phyloP scores from a whole-genome alignment of 2,113 vertebrate genomes.

The Leucoraja erinaceus region DNA sequence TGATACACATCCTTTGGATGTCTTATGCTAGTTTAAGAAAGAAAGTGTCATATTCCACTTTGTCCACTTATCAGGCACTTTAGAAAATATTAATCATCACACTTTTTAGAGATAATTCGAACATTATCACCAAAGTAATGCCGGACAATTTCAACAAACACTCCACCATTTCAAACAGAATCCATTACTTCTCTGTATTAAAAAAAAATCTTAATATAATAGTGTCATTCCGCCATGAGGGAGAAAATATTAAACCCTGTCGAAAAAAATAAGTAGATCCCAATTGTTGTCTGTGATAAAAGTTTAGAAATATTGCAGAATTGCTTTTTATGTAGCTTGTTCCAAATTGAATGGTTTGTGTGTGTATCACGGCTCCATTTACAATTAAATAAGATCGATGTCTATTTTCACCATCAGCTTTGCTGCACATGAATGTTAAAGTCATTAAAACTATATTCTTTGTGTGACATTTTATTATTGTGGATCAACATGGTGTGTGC shows the following conservation, averaged over 20 bases:
- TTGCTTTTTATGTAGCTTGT: neutral
- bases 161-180: neutral
- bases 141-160: neutral
- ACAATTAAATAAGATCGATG: neutral
- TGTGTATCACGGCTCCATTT: too few species aligned
- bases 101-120: neutral
- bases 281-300: neutral
- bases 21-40: neutral
- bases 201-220: neutral
- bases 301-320: neutral
- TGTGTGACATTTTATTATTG: neutral
- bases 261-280: neutral
- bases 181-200: neutral
- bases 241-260: neutral
- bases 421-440: neutral
- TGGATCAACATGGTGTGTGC: neutral
- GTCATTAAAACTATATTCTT: neutral
- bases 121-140: neutral
- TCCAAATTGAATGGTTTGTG: neutral
- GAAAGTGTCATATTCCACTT: neutral
- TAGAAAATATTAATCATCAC: conserved; percentile 1
- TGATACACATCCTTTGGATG: neutral
- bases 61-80: conserved; percentile 1
- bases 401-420: neutral
- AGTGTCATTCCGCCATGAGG: neutral